Evolutionary conservation across 2,797 vertebrate species (phyloP), one percentile per base, ranked within the genome.

Genomic region (Malacoctenus gilli): DNA sequence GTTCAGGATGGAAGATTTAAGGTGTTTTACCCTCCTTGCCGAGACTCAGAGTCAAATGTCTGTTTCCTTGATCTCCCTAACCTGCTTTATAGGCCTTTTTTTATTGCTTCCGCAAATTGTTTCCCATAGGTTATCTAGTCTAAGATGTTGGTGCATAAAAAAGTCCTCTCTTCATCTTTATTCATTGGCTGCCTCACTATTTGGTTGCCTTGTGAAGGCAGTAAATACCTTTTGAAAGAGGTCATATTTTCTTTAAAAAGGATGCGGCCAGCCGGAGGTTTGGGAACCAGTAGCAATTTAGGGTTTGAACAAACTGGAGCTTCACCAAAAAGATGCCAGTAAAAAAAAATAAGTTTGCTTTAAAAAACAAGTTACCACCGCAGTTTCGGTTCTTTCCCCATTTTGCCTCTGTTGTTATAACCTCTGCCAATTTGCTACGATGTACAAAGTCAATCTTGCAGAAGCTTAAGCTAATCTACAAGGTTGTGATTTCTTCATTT

Each of bases 91-190:
- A 51, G 70, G 42, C 46, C 37, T 38, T 8, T 59, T 73, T 84
- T 87, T 77, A 87, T 83, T 82, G 72, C 80, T 82, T 82, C 75
- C 25, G 19, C 41, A 47, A 79, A 77, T 79, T 83, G 74, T 86
- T 75, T 79, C 66, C 38, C 59, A 68, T 64, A 73, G 68, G 76
- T 81, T 80, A 77, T 74, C 70, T 23, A 30, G 68, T 78, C 73
- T 55, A 62, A 75, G 70, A 79, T 71, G 77, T 68, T 65, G n/a
- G 32, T 64, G 68, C 65, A 79, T 73, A 79, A 87, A 86, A 76
- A 44, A 48, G 21, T 59, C 59, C 36, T 40, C 25, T 52, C 50
- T 72, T 72, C 48, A 66, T 77, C 63, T 86, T 79, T 67, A 82
- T 79, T 82, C 57, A 76, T 47, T 37, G 56, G 59, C 31, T 64